Evolutionary conservation across 2,797 vertebrate genomes (phyloP).

Genomic region (Argya squamiceps): DNA sequence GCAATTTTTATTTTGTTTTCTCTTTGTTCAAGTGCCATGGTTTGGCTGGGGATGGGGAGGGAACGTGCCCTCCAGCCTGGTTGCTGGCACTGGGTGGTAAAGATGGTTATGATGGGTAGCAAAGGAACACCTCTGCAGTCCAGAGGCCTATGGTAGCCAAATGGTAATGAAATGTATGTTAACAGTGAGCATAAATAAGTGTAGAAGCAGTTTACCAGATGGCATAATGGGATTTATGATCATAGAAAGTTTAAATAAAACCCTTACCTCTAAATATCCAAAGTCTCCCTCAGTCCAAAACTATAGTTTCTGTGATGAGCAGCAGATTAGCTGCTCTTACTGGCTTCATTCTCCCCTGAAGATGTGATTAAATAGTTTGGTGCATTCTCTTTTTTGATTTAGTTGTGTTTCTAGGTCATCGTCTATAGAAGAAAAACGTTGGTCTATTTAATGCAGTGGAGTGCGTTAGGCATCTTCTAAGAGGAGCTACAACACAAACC

Average conservation of each 20-base stretch:
- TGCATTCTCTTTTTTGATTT: conserved; percentile 32
- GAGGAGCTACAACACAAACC: not conserved
- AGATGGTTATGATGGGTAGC: fast-evolving
- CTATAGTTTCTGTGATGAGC: not conserved
- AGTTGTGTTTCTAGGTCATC: conserved; percentile 42
- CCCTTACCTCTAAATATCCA: not conserved
- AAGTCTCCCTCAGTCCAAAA: not conserved
- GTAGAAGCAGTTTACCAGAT: not conserved
- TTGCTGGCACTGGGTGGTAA: not conserved
- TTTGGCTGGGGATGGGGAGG: not conserved
- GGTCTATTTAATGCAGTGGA: not conserved
- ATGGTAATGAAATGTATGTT: not conserved
- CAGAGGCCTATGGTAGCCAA: not conserved
- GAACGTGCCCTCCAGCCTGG: not conserved
- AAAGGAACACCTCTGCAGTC: not conserved
- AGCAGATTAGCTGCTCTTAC: not conserved
- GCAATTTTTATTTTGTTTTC: not conserved
- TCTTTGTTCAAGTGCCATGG: not conserved
- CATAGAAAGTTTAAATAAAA: not conserved
- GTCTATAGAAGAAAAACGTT: not conserved
- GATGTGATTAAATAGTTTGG: conserved; percentile 24
- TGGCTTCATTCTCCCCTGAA: conserved; percentile 6
- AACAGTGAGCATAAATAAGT: not conserved
- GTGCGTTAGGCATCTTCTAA: not conserved
- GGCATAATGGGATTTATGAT: not conserved